These are phyloP conservation scores for Emydocephalus ijimae DNA, from an alignment of 2,113 vertebrate species.

Conservation along the genomic window DNA sequence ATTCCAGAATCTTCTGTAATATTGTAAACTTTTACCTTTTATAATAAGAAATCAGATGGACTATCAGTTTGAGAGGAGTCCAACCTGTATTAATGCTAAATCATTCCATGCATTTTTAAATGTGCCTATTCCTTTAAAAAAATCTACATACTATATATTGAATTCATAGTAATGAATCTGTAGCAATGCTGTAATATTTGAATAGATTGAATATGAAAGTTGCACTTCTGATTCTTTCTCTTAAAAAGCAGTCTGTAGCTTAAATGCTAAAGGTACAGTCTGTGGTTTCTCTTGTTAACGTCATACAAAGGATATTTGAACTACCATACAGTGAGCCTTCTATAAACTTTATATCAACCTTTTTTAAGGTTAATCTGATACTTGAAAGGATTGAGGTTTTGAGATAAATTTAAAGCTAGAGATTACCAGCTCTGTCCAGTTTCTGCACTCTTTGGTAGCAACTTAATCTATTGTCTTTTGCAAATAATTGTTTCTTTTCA, in stretches of 20 bases:
- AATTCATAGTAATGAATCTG: not conserved
- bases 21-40: not conserved
- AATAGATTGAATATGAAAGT: not conserved
- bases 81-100: not conserved
- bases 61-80: not conserved
- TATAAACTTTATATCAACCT: not conserved
- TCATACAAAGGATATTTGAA: not conserved
- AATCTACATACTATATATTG: not conserved
- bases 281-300: not conserved
- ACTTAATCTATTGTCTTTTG: not conserved
- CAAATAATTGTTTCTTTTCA: not conserved
- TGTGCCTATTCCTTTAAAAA: not conserved
- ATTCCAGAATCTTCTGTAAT: not conserved
- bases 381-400: not conserved
- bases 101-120: not conserved
- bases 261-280: not conserved
- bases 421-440: not conserved
- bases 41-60: not conserved
- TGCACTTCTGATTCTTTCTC: not conserved
- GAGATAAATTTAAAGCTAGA: not conserved
- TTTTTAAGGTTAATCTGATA: not conserved
- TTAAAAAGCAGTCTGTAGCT: not conserved
- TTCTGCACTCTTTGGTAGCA: not conserved
- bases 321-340: not conserved
- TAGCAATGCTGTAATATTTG: not conserved